Base-by-base conservation (phyloP, 1,140 invertebrate species). In the Dinoponera quadriceps region DNA sequence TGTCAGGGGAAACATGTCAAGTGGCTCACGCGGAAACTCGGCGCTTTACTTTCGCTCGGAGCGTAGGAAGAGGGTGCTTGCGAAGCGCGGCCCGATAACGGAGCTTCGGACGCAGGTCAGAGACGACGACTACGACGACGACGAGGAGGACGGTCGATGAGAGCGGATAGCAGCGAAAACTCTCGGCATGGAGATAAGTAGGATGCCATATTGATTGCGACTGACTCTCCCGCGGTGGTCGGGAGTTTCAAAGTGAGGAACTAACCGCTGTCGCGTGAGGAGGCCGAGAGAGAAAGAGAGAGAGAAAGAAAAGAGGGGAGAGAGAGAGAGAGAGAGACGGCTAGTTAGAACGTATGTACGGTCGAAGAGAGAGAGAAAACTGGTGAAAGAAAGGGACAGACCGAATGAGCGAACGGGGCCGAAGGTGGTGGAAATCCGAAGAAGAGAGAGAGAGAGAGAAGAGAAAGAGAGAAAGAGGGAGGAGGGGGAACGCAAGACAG, bases 121-220 rank as follows among this genome's bases (percentile, higher is more conserved):
- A 71, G 57, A 55, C 38, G 38, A 44, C 38, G 38, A 44, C 38
- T 3, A 44, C 38, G 38, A 33, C 33, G 33, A 33, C 33, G 33
- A 33, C 33, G 33, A 44, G 7, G 38, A 44, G 38, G 84, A 71
- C 48, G 54, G 59, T 72, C 49, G 84, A 72, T 69, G 71, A 59
- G 78, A 57, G 65, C 85, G 68, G 88, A 88, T 89, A 88, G 81
- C 87, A 81, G 83, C 85, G 89, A 91, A 85, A 87, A 73, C 73
- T 81, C 83, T 82, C 78, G 86, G 86, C 84, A 90, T 90, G 88
- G 82, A 93, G 92, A 93, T 93, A 94, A 94, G 92, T 92, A 92
- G 92, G 89, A 93, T 93, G 86, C 89, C 91, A 93, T 94, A 93
- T 94, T 92, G 93, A 93, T 94, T 93, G 91, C 91, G 88, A 93